Conservation (phyloP, 2,113 vertebrate species). For the Mungos mungo region DNA sequence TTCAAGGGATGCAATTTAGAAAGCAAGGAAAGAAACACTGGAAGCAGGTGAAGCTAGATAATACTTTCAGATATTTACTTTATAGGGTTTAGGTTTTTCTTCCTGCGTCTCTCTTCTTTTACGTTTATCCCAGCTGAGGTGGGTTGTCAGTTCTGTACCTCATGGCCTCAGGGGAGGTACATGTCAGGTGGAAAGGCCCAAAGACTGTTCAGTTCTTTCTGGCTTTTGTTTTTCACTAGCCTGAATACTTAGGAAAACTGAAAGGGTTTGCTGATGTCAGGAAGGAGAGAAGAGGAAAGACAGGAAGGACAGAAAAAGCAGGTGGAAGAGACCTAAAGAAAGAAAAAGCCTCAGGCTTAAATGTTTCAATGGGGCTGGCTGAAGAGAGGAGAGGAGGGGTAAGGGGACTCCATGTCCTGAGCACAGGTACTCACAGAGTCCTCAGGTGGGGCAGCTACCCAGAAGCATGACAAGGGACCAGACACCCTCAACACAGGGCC, state of each 20-base stretch:
- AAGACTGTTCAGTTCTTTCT: not conserved
- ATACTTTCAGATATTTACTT: not conserved
- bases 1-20: not conserved
- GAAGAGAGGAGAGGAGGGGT: not conserved
- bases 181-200: not conserved
- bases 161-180: not conserved
- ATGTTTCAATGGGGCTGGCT: not conserved
- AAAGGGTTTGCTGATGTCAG: not conserved
- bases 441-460: not conserved
- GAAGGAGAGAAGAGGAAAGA: not conserved
- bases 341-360: not conserved
- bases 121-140: not conserved
- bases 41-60: not conserved
- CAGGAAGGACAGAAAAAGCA: not conserved
- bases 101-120: not conserved
- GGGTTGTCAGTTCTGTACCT: not conserved
- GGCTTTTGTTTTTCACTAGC: not conserved
- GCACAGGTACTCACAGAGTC: not conserved
- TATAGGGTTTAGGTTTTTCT: not conserved
- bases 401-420: not conserved
- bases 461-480: not conserved
- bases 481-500: rapidly evolving
- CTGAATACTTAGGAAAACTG: not conserved
- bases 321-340: not conserved
- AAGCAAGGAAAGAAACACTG: not conserved